These are phyloP conservation scores for Rhabdophis nuchalis DNA, from an alignment of 2,797 vertebrate species.

Conservation along the genomic window DNA sequence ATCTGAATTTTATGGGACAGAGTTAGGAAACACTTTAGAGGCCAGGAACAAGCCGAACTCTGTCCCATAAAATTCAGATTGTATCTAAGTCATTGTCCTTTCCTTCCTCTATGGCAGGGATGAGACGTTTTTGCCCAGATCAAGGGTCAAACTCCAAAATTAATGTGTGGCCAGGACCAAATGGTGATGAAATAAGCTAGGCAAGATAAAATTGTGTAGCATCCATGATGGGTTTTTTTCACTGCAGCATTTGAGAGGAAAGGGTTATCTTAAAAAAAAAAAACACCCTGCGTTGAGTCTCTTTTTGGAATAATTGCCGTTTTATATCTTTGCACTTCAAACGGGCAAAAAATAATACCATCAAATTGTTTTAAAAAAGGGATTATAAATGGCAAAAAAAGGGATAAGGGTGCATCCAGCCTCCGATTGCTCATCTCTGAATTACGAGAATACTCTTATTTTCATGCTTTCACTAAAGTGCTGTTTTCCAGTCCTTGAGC, in stretches of 20 bases:
- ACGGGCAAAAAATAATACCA: background rate
- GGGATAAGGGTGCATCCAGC: background rate
- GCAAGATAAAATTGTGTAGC: background rate
- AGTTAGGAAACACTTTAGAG: background rate
- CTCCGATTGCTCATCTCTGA: background rate
- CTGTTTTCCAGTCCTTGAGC: background rate
- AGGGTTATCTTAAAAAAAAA: background rate
- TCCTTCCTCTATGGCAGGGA: background rate
- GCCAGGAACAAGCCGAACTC: background rate
- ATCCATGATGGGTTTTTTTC: background rate
- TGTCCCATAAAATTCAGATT: background rate
- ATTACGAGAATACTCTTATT: background rate
- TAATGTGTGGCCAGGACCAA: background rate
- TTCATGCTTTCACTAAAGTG: background rate
- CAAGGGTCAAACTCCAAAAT: background rate
- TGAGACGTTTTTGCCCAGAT: background rate
- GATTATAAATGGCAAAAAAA: background rate
- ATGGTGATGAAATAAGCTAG: background rate
- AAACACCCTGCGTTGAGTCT: background rate
- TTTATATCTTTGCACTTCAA: background rate
- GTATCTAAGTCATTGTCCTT: background rate
- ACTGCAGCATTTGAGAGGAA: background rate
- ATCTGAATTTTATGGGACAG: background rate
- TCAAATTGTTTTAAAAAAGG: background rate
- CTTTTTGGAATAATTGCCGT: background rate